Evolutionary conservation across 2,113 vertebrate genomes (phyloP), one percentile per base, ranked within the genome.

Genomic region (Lycocorax pyrrhopterus): DNA sequence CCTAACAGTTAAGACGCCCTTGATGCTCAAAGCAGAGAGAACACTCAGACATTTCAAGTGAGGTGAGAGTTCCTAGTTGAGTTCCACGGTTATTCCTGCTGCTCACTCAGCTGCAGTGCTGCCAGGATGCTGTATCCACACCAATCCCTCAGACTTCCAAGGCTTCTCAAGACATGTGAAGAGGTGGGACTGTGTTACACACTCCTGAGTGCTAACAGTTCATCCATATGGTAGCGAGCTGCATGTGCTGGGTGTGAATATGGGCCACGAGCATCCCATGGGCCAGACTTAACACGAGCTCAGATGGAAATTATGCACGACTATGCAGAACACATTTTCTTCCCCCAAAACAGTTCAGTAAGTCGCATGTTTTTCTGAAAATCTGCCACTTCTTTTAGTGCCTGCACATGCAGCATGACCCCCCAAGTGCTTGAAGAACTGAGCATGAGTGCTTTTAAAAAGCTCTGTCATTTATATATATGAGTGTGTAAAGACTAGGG

Each of bases 241-340:
- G 52, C 73, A 93, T 1, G 18, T 0, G 1, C 43, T 2, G 47
- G 46, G n/a, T 93, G 93, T 67, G 87, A 95, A 89, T 58, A 55
- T 12, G 52, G 64, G 73, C 87, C 73, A 80, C 4, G 6, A 26
- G 39, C 37, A 62, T 35, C 84, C 64, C 47, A 35, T 53, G 58
- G 87, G 74, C 69, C 84, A 93, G 56, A 68, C 53, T 94, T 92
- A 49, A n/a, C 81, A 79, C 1, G 0, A 95, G 66, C 66, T 96
- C 47, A 62, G 62, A 89, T 56, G 49, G 49, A 90, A 86, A 67
- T 72, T 37, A 72, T 78, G 41, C 0, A 0, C 60, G 49, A 67
- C 92, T 90, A 92, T 43, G 84, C 12, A 75, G 81, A 94, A 75
- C 80, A 87, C 64, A 59, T 71, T 95, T 93, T 44, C 41, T 33